Evolutionary conservation across 2,797 vertebrate species (phyloP).

Genomic region (Discoglossus pictus): DNA sequence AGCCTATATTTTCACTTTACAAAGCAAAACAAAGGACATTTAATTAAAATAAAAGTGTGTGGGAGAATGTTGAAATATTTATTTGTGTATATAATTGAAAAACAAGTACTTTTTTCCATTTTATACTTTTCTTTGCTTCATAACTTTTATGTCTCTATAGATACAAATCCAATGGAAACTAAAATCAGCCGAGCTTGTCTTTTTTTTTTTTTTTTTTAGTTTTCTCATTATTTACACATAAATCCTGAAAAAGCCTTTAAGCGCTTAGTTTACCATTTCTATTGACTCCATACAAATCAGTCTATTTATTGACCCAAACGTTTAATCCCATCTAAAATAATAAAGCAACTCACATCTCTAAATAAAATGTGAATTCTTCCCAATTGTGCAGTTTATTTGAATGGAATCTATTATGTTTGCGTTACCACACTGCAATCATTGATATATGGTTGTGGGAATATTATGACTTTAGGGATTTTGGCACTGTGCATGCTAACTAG

Average conservation of each 20-base stretch:
- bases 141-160: no score
- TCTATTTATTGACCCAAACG: slow-evolving; percentile 56
- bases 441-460: slow-evolving; percentile 52
- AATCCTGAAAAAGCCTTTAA: slow-evolving; percentile 51
- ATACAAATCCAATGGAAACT: no score
- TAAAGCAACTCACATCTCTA: slow-evolving; percentile 54
- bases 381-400: slow-evolving; percentile 55
- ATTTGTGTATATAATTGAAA: no score
- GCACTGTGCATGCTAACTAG: slow-evolving; percentile 54
- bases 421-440: slow-evolving; percentile 51
- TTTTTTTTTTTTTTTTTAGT: slow-evolving; percentile 29
- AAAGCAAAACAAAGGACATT: no score
- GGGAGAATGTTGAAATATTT: no score
- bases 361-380: slow-evolving; percentile 59
- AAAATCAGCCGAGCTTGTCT: slow-evolving; percentile 8
- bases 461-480: slow-evolving; percentile 55
- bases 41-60: no score
- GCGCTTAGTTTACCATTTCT: slow-evolving; percentile 45
- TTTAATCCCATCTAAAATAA: slow-evolving; percentile 54
- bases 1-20: no score
- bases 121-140: no score
- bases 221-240: slow-evolving; percentile 55
- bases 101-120: no score
- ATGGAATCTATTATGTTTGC: slow-evolving; percentile 59
- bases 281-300: slow-evolving; percentile 51